Percentiles rank a stretch among this genome's conserved stretches.
Conservation (phyloP, 2,113 vertebrate genomes). For the Tyto alba region DNA sequence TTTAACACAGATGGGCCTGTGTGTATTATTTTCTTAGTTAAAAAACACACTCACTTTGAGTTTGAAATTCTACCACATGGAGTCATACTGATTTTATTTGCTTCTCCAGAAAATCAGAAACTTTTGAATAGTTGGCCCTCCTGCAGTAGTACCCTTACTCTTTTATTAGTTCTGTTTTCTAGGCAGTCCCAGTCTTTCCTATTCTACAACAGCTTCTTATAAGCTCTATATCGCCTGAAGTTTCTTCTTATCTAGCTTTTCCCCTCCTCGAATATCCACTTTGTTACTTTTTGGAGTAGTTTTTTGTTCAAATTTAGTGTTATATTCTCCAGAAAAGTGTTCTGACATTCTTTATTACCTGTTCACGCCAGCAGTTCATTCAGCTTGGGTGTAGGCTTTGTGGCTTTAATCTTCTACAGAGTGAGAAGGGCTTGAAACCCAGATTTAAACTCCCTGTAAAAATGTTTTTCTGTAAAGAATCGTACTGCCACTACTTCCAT, state of each 20-base stretch:
- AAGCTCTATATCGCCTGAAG: neutral
- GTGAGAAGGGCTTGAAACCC: neutral
- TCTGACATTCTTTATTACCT: no score
- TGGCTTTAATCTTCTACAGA: neutral
- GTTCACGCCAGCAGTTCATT: accelerated
- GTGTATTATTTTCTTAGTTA: neutral
- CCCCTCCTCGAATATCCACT: neutral
- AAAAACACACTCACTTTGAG: neutral
- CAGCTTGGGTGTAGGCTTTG: neutral
- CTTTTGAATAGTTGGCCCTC: neutral
- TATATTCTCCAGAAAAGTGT: neutral
- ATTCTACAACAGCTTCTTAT: neutral
- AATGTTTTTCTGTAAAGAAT: neutral
- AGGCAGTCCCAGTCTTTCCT: neutral
- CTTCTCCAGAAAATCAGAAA: neutral
- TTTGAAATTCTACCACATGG: neutral
- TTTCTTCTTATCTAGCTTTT: neutral
- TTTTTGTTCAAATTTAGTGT: neutral
- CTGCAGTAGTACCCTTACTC: neutral
- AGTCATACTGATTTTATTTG: neutral
- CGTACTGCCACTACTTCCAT: neutral
- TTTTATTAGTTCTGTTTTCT: neutral
- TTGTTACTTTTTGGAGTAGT: neutral
- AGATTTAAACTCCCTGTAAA: neutral
- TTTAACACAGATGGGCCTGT: neutral